Evolutionary conservation across 2,888 invertebrate genomes (phyloP).

Genomic region (Melanotus villosus): DNA sequence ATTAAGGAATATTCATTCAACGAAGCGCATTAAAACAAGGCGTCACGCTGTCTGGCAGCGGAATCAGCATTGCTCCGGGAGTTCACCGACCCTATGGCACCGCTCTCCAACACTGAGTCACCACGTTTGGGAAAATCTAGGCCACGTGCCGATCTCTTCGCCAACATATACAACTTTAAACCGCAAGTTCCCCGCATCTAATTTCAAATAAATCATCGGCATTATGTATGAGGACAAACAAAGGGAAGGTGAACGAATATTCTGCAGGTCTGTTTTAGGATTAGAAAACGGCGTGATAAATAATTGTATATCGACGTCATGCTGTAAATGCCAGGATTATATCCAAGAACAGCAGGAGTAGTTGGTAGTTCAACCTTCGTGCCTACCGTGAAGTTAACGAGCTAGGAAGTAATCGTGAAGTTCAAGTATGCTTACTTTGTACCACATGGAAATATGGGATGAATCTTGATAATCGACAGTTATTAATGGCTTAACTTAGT

Average conservation of each 20-base stretch:
- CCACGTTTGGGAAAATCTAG: slow-evolving; percentile 43
- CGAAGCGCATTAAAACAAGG: slow-evolving; percentile 52
- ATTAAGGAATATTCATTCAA: slow-evolving; percentile 40
- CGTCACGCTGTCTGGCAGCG: slow-evolving; percentile 61
- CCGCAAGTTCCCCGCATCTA: slow-evolving; percentile 1
- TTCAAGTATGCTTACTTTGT: neutral
- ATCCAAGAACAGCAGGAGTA: slow-evolving; percentile 25
- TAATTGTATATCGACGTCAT: slow-evolving; percentile 16
- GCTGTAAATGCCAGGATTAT: slow-evolving; percentile 23
- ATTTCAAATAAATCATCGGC: slow-evolving; percentile 30
- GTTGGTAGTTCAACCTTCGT: neutral
- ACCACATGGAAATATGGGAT: neutral
- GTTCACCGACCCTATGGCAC: slow-evolving; percentile 58
- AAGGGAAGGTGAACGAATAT: neutral
- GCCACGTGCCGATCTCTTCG: slow-evolving; percentile 43
- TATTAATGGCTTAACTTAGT: no score
- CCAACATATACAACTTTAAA: slow-evolving; percentile 37
- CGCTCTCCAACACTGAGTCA: slow-evolving; percentile 52
- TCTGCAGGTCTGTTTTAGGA: slow-evolving; percentile 4
- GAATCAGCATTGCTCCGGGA: slow-evolving; percentile 50
- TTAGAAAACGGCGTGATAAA: slow-evolving; percentile 27
- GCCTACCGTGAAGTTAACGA: neutral
- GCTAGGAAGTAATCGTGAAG: neutral
- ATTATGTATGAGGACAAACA: slow-evolving; percentile 3
- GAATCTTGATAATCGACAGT: no score